A percentile compares a stretch with the other conserved stretches of the same genome.
Conservation (phyloP, 2,113 vertebrate genomes). For the Macrotis lagotis region DNA sequence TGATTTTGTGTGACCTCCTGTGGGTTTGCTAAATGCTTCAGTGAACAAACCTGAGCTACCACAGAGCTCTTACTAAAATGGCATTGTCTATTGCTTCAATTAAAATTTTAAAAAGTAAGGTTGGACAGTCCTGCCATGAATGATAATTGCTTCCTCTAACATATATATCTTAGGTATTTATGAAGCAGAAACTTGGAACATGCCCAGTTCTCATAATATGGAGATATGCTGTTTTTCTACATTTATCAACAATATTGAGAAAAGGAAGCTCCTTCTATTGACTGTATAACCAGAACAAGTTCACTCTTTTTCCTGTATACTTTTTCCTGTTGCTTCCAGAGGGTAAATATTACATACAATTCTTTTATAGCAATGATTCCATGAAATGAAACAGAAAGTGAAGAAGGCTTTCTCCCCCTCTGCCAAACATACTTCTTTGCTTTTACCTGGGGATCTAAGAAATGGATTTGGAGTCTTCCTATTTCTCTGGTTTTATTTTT, state of each 20-base stretch:
- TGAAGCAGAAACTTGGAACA: neutral
- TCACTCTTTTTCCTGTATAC: neutral
- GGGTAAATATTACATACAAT: neutral
- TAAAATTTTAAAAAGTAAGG: no score
- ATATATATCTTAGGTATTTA: neutral
- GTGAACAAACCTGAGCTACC: no score
- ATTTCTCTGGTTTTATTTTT: neutral
- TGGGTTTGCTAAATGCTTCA: no score
- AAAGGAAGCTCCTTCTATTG: neutral
- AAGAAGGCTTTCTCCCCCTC: neutral
- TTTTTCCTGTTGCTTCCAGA: neutral
- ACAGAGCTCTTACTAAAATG: no score
- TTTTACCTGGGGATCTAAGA: neutral
- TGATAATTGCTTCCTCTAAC: neutral
- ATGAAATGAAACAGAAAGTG: neutral
- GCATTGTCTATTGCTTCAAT: no score
- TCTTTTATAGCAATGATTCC: neutral
- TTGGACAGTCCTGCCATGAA: no score
- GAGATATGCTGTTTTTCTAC: neutral
- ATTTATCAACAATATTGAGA: neutral
- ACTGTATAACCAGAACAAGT: neutral
- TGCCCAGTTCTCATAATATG: neutral
- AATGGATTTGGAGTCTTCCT: neutral
- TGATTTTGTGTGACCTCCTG: no score
- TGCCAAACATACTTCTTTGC: neutral